Base-by-base conservation (phyloP, 2,113 vertebrate species). In the Fukomys damarensis region DNA sequence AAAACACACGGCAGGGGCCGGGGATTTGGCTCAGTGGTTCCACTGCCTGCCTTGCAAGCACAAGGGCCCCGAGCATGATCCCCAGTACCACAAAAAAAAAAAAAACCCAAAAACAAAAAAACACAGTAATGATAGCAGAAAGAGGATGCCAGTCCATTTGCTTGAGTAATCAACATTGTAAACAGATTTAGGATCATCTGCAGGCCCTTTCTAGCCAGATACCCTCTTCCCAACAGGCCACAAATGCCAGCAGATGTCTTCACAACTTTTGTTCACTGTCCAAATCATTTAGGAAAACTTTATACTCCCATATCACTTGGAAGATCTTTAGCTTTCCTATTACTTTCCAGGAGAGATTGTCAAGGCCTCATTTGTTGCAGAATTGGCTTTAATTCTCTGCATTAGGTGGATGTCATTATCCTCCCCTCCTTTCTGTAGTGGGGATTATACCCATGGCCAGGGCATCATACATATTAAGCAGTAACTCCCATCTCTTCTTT, bases 141-240 rank as follows among this genome's bases (percentile, higher is more conserved):
- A 66, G 61, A 11, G 66, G 2, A 77, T 30, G 24, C 9, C 66
- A 68, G 68, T 49, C 19, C 65, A 1, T 79, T 97, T 63, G n/a
- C 49, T 59, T 84, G 77, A 82, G 56, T 43, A 59, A 49, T 80
- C 22, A 70, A 5, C 32, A 7, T 38, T 41, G 24, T 85, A 41
- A 66, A 43, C 13, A n/a, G 54, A 20, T 7, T 38, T 72, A 49
- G 20, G 30, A 3, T 83, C 35, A 83, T 89, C 28, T 66, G 11
- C 38, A 81, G 83, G 85, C 28, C 88, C 28, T 91, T 94, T 91
- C 30, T 95, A 88, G 81, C 46, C 38, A 89, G 80, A 58, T 72
- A 19, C 8, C 35, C 6, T 70, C 88, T 90, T 93, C 46, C 92
- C 94, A 63, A 54, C 30, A 76, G 70, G 22, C 88, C 20, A 12